phyloP scores from a whole-genome alignment of 2,888 invertebrate genomes.

The Ormyrus pomaceus region DNA sequence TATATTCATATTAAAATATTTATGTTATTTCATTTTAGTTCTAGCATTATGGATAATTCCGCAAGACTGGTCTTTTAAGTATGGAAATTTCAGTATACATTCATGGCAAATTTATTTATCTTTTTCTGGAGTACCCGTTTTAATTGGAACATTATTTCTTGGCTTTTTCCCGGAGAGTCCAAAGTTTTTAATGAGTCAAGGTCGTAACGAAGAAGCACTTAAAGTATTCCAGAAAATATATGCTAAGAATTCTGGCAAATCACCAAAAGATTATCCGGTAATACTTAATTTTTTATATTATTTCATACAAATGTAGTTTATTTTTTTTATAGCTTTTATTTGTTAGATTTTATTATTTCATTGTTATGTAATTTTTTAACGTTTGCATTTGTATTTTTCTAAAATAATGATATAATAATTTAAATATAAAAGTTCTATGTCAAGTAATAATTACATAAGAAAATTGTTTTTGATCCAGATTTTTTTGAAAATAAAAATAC shows the following conservation, averaged over 20 bases:
- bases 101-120: slow-evolving; percentile 77
- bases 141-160: slow-evolving; percentile 81
- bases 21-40: slow-evolving; percentile 72
- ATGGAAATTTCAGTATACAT: slow-evolving; percentile 43
- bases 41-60: slow-evolving; percentile 86
- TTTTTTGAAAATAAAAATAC: no score
- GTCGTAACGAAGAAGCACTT: slow-evolving; percentile 82
- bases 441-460: no score
- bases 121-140: slow-evolving; percentile 79
- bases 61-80: slow-evolving; percentile 50
- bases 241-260: slow-evolving; percentile 80
- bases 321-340: no score
- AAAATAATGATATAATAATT: no score
- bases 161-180: slow-evolving; percentile 86
- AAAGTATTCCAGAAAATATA: slow-evolving; percentile 82
- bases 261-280: slow-evolving; percentile 82
- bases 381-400: no score
- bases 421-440: no score
- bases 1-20: no score
- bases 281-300: slow-evolving; percentile 52
- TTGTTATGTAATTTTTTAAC: no score
- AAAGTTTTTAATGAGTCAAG: slow-evolving; percentile 81
- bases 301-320: no score
- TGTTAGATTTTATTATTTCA: no score
- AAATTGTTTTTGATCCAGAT: no score